These are phyloP conservation scores for Diarsia rubi DNA, from an alignment of 2,888 invertebrate genomes.

Conservation along the genomic window DNA sequence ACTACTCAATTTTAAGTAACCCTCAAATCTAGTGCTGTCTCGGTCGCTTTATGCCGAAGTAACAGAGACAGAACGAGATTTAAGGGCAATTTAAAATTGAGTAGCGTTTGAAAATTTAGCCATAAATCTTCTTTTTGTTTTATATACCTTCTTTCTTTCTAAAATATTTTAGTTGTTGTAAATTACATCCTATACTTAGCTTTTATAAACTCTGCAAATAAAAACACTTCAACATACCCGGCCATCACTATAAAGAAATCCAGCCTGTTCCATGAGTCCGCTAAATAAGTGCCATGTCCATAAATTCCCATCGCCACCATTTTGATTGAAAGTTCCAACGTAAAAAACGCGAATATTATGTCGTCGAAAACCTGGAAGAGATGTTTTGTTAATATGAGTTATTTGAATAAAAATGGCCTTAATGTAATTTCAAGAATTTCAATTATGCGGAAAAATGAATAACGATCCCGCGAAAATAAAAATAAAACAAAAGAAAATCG, in stretches of 20 bases:
- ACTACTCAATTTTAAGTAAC: no score
- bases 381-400: constrained; percentile 40
- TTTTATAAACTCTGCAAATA: background rate
- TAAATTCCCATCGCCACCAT: constrained; percentile 99
- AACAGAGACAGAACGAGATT: no score
- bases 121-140: no score
- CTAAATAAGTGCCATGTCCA: constrained; percentile 98
- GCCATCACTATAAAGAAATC: constrained; percentile 99
- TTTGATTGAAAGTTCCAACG: constrained; percentile 99
- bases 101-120: no score
- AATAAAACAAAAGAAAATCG: constrained; percentile 60
- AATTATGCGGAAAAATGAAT: constrained; percentile 51
- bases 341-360: constrained; percentile 99
- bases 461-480: constrained; percentile 47
- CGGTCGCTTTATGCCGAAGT: no score
- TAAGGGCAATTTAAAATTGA: no score
- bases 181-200: background rate
- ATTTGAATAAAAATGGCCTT: constrained; percentile 31
- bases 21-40: no score
- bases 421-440: constrained; percentile 23
- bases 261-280: constrained; percentile 99
- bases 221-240: constrained; percentile 92
- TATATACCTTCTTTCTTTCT: no score
- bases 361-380: constrained; percentile 97
- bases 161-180: background rate